phyloP scores from a whole-genome alignment of 2,113 vertebrate genomes.

The Phylloscopus whistleri region DNA sequence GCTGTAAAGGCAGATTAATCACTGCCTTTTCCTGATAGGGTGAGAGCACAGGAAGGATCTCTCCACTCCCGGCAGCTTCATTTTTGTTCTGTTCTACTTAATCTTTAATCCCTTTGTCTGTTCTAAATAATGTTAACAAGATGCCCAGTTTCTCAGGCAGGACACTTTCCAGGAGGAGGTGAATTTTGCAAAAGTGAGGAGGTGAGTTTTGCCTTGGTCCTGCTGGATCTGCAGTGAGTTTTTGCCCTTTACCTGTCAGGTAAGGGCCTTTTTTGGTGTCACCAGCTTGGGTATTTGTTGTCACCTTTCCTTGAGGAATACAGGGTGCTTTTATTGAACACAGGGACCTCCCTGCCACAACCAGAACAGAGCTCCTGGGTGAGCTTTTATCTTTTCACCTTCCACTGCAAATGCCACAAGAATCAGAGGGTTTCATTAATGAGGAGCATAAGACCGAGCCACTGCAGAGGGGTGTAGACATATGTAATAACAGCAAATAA shows the following conservation, averaged over 20 bases:
- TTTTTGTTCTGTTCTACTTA: background rate
- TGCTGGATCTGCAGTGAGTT: background rate
- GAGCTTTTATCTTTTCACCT: background rate
- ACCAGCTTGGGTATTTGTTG: background rate
- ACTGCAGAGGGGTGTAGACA: background rate
- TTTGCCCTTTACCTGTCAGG: background rate
- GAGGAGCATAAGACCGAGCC: background rate
- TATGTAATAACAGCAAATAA: background rate
- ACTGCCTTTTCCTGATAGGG: background rate
- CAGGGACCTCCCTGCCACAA: background rate
- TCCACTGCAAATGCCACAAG: background rate
- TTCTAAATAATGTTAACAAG: background rate
- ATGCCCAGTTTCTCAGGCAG: background rate
- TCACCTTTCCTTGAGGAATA: background rate
- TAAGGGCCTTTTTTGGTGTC: background rate
- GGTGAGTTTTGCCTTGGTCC: background rate
- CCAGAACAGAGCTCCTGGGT: background rate
- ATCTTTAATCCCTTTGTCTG: background rate
- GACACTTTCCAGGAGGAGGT: background rate
- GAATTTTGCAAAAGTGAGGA: background rate
- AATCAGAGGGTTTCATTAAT: background rate
- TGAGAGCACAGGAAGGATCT: background rate
- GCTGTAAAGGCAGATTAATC: conserved; percentile 3
- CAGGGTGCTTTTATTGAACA: background rate
- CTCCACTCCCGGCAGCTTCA: background rate